Base-by-base conservation (phyloP, 2,888 invertebrate species). In the Eurytoma californica region DNA sequence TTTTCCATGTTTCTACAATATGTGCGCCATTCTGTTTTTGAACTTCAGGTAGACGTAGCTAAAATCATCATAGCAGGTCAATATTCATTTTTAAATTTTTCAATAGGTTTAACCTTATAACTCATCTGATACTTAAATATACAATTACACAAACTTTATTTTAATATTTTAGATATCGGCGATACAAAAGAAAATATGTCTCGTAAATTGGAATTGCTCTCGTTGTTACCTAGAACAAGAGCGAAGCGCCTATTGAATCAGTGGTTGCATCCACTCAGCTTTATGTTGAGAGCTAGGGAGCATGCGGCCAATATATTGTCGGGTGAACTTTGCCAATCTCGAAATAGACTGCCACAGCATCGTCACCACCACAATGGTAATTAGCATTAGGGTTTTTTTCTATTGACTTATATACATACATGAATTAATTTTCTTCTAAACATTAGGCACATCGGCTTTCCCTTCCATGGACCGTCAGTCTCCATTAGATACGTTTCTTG, bases 11-110 rank as follows among this genome's bases (percentile, higher is more conserved):
- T 97, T 90, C 90, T 96, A 85, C 97, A 97, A 90, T 96, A 97
- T 89, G 94, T 96, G 77, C 94, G 95, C 84, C 92, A 95, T 85
- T 95, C 95, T 87, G 96, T 97, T 61, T 95, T 97, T 84, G 96
- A 96, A 86, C 91, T 97, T 83, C 97, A 97, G 91, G 95, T 96
- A 39, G 97, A 97, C 87, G 96, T 96, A 2, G 94, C 96, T 92
- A 96, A 96, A 91, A 93, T 94, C 60, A 96, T 97, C 82, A 93
- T 97, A 89, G 93, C 94, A 84, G 94, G 96, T 96, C 87, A 88
- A 90, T 82, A 73, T 61, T 72, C 0, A 39, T 39, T 39, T 39
- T 9, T 3, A 24, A 7, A 30, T 30, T 30, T 30, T 30, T 4
- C 30, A 30, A 30, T 30, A 30, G 30, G 4, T 30, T 39, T 39